Percentiles rank a stretch among this genome's conserved stretches.
These are phyloP conservation scores for Chironomus tepperi DNA, from an alignment of 1,140 invertebrate species.

Conservation along the genomic window DNA sequence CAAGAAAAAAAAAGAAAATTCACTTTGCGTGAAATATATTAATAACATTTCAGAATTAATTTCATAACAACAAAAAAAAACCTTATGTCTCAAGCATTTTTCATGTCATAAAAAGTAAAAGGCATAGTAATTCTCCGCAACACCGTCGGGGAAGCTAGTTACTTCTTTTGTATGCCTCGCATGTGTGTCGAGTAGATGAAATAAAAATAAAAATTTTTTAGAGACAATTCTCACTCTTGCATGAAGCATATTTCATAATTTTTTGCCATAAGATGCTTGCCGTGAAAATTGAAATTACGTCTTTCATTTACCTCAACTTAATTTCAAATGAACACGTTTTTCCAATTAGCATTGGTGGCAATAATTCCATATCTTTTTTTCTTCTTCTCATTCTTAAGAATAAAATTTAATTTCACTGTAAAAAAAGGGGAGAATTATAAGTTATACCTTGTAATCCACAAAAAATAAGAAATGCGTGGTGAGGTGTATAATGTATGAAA, in stretches of 20 bases:
- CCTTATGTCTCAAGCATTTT: not conserved
- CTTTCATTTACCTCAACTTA: not conserved
- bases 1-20: not conserved
- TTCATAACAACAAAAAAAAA: not conserved
- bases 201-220: too few relatives aligned
- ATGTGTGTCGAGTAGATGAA: too few relatives aligned
- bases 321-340: not conserved
- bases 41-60: conserved; percentile 13
- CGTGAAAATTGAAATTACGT: not conserved
- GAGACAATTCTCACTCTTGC: too few relatives aligned
- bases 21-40: conserved; percentile 12
- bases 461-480: too few relatives aligned
- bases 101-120: not conserved
- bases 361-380: not conserved
- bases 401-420: too few relatives aligned
- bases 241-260: too few relatives aligned
- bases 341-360: not conserved
- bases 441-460: too few relatives aligned
- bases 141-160: not conserved
- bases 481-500: too few relatives aligned
- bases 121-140: not conserved
- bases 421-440: too few relatives aligned
- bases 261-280: too few relatives aligned
- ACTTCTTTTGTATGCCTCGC: not conserved
- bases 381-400: not conserved